phyloP scores from a whole-genome alignment of 1,140 invertebrate species.

The Neoseiulus cucumeris region DNA sequence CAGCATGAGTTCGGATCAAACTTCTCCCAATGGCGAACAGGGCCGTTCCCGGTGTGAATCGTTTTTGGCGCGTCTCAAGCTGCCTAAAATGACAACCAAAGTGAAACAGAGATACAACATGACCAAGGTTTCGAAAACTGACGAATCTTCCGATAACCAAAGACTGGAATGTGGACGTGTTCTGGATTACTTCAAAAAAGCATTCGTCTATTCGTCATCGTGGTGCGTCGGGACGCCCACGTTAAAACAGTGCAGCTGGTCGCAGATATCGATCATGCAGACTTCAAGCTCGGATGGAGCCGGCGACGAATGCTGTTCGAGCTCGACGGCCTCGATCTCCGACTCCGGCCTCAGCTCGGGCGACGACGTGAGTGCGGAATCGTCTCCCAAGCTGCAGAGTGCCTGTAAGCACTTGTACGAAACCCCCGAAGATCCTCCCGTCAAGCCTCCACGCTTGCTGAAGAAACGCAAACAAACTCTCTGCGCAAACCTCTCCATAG shows the following conservation, averaged over 20 bases:
- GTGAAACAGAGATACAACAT: constrained; percentile 5
- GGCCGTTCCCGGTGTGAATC: neutral
- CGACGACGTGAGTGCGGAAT: neutral
- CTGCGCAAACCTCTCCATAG: neutral
- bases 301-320: neutral
- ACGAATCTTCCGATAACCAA: too few species aligned
- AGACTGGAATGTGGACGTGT: neutral
- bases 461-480: neutral
- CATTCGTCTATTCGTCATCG: neutral
- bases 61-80: neutral
- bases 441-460: neutral
- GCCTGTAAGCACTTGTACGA: neutral
- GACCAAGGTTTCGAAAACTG: neutral
- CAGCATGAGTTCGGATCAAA: too few species aligned
- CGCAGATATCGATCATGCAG: neutral
- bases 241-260: constrained; percentile 6
- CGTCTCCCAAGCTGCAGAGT: neutral
- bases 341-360: neutral
- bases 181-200: constrained; percentile 7
- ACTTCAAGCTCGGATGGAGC: neutral
- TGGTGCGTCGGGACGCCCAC: neutral
- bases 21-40: too few species aligned
- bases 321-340: neutral
- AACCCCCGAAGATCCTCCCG: neutral
- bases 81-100: neutral